Evolutionary conservation across 2,113 vertebrate genomes (phyloP), one percentile per base, ranked within the genome.

Genomic region (Hypomesus transpacificus): DNA sequence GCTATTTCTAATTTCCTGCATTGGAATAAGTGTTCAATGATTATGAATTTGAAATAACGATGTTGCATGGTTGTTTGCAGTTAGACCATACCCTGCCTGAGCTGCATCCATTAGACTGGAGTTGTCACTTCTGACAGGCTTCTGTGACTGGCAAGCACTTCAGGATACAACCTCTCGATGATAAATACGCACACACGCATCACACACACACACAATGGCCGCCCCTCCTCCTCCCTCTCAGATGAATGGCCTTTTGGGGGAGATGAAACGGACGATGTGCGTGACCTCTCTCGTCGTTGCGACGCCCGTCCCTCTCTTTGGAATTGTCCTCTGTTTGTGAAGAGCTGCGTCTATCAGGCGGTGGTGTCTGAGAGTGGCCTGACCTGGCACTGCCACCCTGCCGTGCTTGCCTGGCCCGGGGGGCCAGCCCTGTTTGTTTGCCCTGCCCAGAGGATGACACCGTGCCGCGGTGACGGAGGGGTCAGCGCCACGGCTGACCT

Each of bases 321-420:
- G 87, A 84, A 84, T 84, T 88, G 83, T 88, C 82, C 83, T 66
- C 78, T 71, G 82, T 87, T 87, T 87, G 57, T 85, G 78, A 85
- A 86, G 87, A 90, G 79, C 86, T 79, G 77, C 87, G 82, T 91
- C 85, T 87, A 84, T 87, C 84, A 86, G 58, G 82, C 85, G 75
- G 80, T 77, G 18, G 14, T 11, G 77, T 83, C 75, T 80, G 56
- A 58, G 74, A 72, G 81, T 65, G 61, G 78, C 71, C 79, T 86
- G 90, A 89, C 86, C 85, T 82, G 87, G 84, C 83, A 72, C 34
- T 85, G 85, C 86, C 85, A 85, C 78, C 87, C 84, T 14, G 80
- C 82, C 76, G 86, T 82, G 88, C 79, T 76, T 75, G 65, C 73
- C 58, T 79, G 18, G 17, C 31, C n/a, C 31, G 18, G 63, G 63